A percentile compares a stretch with the other conserved stretches of the same genome.
These are phyloP conservation scores for Pangasianodon hypophthalmus DNA, from an alignment of 2,113 vertebrate genomes.

Conservation along the genomic window DNA sequence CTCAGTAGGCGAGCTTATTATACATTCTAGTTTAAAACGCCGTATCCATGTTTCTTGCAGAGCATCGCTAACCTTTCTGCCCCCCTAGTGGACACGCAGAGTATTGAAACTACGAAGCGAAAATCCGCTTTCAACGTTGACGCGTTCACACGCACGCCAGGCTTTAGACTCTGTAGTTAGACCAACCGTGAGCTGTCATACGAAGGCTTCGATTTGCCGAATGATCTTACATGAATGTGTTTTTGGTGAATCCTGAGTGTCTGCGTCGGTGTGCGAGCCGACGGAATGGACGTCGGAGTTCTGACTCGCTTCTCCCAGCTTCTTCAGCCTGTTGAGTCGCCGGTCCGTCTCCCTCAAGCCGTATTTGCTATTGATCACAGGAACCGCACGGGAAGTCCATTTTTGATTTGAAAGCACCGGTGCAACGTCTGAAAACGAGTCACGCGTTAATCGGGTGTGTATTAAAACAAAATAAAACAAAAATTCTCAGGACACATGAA, in stretches of 20 bases:
- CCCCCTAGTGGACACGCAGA: neutral
- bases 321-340: slow-evolving; percentile 96
- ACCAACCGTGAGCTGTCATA: no score
- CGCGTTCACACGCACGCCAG: neutral
- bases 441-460: neutral
- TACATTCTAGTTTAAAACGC: neutral
- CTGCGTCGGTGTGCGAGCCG: slow-evolving; percentile 87
- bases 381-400: slow-evolving; percentile 87
- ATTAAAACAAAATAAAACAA: neutral
- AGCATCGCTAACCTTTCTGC: neutral
- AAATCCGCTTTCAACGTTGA: neutral
- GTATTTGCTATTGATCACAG: slow-evolving; percentile 98
- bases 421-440: slow-evolving; percentile 82
- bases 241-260: slow-evolving; percentile 96
- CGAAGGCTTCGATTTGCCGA: neutral
- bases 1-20: neutral
- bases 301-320: slow-evolving; percentile 88
- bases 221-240: slow-evolving; percentile 79
- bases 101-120: neutral
- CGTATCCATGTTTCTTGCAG: neutral
- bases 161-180: neutral
- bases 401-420: slow-evolving; percentile 98
- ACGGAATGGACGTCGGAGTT: slow-evolving; percentile 93
- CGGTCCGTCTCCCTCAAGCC: slow-evolving; percentile 98
- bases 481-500: neutral